Conservation (phyloP, 2,113 vertebrate species). For the Spilogale gracilis region DNA sequence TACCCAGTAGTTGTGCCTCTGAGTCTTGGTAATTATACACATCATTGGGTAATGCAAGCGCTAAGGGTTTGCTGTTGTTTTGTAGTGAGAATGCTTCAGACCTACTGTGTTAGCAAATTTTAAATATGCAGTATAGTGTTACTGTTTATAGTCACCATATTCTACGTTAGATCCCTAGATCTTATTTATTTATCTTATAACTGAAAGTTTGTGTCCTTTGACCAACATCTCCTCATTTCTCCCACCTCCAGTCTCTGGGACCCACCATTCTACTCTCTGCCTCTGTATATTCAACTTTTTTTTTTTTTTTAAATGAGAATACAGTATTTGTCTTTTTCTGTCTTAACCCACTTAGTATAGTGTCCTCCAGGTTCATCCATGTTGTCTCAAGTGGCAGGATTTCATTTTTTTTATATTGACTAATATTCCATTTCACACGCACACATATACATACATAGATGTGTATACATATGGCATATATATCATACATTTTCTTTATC, state of each 20-base stretch:
- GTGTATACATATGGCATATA: not conserved
- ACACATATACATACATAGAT: not conserved
- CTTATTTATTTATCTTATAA: not conserved
- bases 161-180: not conserved
- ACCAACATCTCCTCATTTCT: not conserved
- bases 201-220: not conserved
- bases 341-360: not conserved
- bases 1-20: not conserved
- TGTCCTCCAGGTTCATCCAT: not conserved
- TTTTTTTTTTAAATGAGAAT: not conserved
- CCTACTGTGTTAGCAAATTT: not conserved
- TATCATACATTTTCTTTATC: not conserved
- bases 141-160: not conserved
- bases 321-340: not conserved
- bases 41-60: not conserved
- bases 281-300: not conserved
- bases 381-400: not conserved
- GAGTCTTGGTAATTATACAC: conserved; percentile 23
- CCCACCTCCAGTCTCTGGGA: not conserved
- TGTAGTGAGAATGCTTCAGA: not conserved
- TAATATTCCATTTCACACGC: not conserved
- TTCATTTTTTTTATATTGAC: not conserved
- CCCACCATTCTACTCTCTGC: not conserved
- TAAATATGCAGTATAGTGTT: not conserved
- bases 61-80: not conserved